phyloP scores from a whole-genome alignment of 2,888 invertebrate genomes.

The Pinctada fucata region DNA sequence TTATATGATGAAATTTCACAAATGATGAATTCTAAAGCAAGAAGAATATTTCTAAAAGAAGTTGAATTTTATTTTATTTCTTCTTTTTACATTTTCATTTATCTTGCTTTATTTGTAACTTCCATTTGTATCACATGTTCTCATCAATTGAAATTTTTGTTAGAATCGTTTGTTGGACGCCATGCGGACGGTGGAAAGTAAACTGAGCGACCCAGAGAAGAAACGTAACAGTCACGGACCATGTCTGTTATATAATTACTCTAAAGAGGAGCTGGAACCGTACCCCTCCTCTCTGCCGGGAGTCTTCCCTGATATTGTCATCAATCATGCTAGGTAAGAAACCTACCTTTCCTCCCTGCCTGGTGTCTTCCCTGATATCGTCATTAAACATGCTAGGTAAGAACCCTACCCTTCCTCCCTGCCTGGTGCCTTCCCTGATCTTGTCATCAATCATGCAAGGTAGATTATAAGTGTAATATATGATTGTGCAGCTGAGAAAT shows the following conservation, averaged over 20 bases:
- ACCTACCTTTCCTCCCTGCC: slow-evolving; percentile 69
- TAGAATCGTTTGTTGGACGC: slow-evolving; percentile 86
- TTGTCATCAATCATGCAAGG: slow-evolving; percentile 75
- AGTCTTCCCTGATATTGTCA: slow-evolving; percentile 71
- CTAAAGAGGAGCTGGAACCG: slow-evolving; percentile 79
- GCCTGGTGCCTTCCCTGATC: slow-evolving; percentile 72
- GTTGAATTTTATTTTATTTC: too few species aligned
- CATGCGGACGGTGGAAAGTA: slow-evolving; percentile 86
- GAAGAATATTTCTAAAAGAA: too few species aligned
- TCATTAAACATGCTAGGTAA: slow-evolving; percentile 77
- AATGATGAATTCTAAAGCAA: too few species aligned
- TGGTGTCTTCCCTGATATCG: slow-evolving; percentile 72
- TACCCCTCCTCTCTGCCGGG: slow-evolving; percentile 69
- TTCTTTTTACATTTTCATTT: too few species aligned
- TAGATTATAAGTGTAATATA: slow-evolving; percentile 43
- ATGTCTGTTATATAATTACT: slow-evolving; percentile 87
- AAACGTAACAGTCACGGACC: slow-evolving; percentile 90
- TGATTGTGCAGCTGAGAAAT: too few species aligned
- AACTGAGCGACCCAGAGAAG: slow-evolving; percentile 88
- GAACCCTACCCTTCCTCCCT: slow-evolving; percentile 76
- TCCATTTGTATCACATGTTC: too few species aligned
- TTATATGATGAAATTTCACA: too few species aligned
- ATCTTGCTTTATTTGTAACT: too few species aligned
- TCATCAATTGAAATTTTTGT: neutral
- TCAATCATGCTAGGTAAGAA: slow-evolving; percentile 79